phyloP scores from a whole-genome alignment of 2,113 vertebrate genomes.

The Nannospalax galili region DNA sequence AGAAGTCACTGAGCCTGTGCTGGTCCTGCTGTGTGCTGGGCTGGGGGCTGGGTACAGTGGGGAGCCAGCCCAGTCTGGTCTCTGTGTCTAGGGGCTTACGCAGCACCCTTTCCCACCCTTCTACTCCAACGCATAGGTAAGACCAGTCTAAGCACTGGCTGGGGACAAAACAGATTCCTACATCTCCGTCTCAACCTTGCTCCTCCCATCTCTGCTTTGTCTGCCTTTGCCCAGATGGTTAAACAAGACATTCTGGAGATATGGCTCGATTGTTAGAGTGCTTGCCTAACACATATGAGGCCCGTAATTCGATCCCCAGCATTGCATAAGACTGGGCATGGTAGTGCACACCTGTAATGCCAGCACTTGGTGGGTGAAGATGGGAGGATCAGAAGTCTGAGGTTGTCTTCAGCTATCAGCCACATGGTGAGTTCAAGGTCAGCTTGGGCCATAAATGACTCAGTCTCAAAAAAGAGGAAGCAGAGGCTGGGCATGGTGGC shows the following conservation, averaged over 20 bases:
- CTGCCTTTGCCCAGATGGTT: not conserved
- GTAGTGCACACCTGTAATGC: not conserved
- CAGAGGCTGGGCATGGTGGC: too few species aligned
- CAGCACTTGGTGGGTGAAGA: not conserved
- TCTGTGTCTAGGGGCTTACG: not conserved
- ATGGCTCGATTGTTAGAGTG: not conserved
- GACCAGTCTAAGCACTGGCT: not conserved
- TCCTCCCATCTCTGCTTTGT: rapidly evolving
- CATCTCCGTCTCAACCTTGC: not conserved
- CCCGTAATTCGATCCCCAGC: not conserved
- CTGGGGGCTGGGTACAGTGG: not conserved
- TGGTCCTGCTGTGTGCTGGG: not conserved
- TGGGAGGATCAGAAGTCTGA: not conserved
- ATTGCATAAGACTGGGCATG: not conserved
- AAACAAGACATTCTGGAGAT: not conserved
- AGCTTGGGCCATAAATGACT: not conserved
- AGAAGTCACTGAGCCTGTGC: not conserved
- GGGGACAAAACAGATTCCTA: not conserved
- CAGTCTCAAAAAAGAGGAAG: not conserved
- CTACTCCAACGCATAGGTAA: rapidly evolving
- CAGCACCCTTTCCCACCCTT: not conserved
- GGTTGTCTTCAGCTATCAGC: not conserved
- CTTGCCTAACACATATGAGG: not conserved
- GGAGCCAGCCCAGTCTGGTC: not conserved
- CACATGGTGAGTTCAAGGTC: not conserved